A percentile compares a stretch with the other conserved stretches of the same genome.
These are phyloP conservation scores for Petrocephalus microphthalmus DNA, from an alignment of 2,113 vertebrate species.

Conservation along the genomic window DNA sequence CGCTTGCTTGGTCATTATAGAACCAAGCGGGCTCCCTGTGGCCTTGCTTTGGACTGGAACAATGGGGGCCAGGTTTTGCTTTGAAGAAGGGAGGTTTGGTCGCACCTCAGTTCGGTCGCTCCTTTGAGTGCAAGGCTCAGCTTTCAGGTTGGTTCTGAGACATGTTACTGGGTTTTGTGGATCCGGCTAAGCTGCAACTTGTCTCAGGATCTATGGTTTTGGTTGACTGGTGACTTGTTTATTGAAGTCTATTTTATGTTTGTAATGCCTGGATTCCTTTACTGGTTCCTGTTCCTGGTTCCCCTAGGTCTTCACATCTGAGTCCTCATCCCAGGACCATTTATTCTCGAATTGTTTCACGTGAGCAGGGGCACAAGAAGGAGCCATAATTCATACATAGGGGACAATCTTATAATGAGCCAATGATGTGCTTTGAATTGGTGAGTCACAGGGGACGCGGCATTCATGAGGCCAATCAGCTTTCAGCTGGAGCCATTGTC, in stretches of 20 bases:
- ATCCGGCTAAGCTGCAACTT: neutral
- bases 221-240: neutral
- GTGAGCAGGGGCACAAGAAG: neutral
- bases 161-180: neutral
- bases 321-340: too few species aligned
- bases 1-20: neutral
- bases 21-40: neutral
- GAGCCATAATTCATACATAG: neutral
- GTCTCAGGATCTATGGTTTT: neutral
- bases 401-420: neutral
- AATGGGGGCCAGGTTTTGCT: neutral
- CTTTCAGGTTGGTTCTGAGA: neutral
- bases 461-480: neutral
- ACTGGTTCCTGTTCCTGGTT: neutral
- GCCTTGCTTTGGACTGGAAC: neutral
- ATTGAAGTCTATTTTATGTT: too few species aligned
- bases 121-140: neutral
- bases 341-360: neutral
- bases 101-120: neutral
- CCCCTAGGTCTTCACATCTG: neutral
- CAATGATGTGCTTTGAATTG: neutral
- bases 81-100: neutral
- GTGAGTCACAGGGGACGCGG: neutral
- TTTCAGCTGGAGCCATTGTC: neutral
- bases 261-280: neutral